These are phyloP conservation scores for Pocillopora damicornis DNA, from an alignment of 64 coral and sea anemone species.

Conservation along the genomic window DNA sequence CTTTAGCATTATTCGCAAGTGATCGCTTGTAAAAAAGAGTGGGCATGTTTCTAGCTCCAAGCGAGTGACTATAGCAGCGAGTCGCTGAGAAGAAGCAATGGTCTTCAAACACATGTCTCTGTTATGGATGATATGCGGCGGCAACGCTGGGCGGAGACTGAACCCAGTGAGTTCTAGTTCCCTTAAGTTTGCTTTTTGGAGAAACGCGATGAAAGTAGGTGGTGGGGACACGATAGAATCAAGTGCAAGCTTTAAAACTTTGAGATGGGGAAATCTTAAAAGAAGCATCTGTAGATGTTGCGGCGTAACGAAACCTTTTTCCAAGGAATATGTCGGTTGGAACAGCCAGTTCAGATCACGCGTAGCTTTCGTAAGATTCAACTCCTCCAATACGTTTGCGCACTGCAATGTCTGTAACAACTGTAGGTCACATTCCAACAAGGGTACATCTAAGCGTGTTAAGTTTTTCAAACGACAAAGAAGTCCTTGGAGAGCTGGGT, in stretches of 20 bases:
- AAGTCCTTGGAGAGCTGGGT: neutral
- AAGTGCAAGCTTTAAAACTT: constrained; percentile 32
- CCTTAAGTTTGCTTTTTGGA: neutral
- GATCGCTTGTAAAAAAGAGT: constrained; percentile 1
- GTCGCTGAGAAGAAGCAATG: constrained; percentile 24
- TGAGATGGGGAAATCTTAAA: constrained; percentile 20
- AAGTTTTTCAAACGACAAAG: constrained; percentile 5
- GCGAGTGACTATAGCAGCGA: constrained; percentile 14
- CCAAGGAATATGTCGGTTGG: neutral
- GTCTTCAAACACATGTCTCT: constrained; percentile 26
- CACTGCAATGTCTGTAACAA: constrained; percentile 13
- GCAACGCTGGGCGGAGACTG: neutral
- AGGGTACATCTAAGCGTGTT: constrained; percentile 26
- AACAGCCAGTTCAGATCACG: constrained; percentile 1
- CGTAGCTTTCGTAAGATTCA: constrained; percentile 19
- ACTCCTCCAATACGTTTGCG: constrained; percentile 24
- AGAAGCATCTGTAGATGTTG: constrained; percentile 26
- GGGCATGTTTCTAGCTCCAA: constrained; percentile 21
- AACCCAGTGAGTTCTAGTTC: constrained; percentile 8
- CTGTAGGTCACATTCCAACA: neutral
- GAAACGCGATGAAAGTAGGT: constrained; percentile 14
- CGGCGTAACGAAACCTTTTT: constrained; percentile 11
- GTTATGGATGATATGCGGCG: constrained; percentile 20
- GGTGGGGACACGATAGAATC: constrained; percentile 14
- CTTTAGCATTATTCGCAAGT: constrained; percentile 6